Evolutionary conservation across 2,888 invertebrate species (phyloP).

Genomic region (Capitulum mitella): DNA sequence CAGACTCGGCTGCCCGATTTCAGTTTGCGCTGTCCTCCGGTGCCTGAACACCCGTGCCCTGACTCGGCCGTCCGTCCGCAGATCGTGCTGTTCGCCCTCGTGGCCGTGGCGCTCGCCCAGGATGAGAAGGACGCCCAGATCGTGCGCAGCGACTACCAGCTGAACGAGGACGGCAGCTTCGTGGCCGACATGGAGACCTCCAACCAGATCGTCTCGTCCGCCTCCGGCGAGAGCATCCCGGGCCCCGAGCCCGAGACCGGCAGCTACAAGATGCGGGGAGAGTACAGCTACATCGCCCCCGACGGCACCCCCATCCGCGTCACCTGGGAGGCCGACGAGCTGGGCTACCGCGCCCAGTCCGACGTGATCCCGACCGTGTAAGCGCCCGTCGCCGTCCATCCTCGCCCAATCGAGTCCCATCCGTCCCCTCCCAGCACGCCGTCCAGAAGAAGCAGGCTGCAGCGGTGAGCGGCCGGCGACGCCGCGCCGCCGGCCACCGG

Average conservation of each 20-base stretch:
- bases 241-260: background rate
- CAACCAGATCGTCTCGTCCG: background rate
- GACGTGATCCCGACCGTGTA: background rate
- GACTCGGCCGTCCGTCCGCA: background rate
- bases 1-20: no score
- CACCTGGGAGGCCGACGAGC: slow-evolving; percentile 5
- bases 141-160: background rate
- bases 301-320: background rate
- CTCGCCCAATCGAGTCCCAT: background rate
- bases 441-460: no score
- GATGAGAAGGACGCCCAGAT: background rate
- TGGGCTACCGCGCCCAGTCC: slow-evolving; percentile 16
- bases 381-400: background rate
- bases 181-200: background rate
- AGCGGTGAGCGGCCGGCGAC: background rate
- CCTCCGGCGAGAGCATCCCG: background rate
- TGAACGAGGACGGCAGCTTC: slow-evolving; percentile 15
- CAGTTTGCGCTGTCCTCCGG: no score
- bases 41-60: no score
- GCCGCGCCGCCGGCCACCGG: background rate
- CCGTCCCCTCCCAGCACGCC: background rate
- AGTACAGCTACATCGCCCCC: slow-evolving; percentile 8
- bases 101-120: slow-evolving; percentile 1
- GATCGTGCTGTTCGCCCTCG: background rate
- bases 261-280: background rate